phyloP scores from a whole-genome alignment of 2,888 invertebrate species.

The Macaria notata region DNA sequence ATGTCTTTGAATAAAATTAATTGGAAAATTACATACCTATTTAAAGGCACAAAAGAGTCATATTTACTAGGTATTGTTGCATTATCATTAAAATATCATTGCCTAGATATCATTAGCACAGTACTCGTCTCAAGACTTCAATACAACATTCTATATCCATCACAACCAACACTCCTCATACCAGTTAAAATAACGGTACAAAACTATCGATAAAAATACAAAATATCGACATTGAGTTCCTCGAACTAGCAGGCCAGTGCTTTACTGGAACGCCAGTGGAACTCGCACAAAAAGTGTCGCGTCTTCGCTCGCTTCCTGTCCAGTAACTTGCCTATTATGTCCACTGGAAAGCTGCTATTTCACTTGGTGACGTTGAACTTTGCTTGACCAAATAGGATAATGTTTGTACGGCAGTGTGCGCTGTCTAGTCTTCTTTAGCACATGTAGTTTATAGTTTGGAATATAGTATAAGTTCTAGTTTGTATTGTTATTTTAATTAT shows the following conservation, averaged over 20 bases:
- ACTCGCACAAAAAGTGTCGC: constrained; percentile 29
- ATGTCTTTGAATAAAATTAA: too few relatives aligned
- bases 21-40: too few relatives aligned
- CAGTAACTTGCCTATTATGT: constrained; percentile 33
- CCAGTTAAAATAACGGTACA: constrained; percentile 14
- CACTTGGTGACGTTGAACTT: constrained; percentile 9
- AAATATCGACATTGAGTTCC: constrained; percentile 24
- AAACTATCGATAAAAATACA: constrained; percentile 24
- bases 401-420: not conserved
- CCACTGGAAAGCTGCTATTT: constrained; percentile 31
- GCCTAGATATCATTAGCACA: too few relatives aligned
- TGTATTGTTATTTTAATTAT: too few relatives aligned
- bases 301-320: constrained; percentile 33
- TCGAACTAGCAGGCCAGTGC: constrained; percentile 30
- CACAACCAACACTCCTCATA: not conserved
- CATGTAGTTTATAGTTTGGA: too few relatives aligned
- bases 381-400: not conserved
- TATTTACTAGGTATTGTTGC: too few relatives aligned
- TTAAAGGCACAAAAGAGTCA: too few relatives aligned
- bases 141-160: not conserved
- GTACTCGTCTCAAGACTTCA: too few relatives aligned
- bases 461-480: too few relatives aligned
- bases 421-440: too few relatives aligned
- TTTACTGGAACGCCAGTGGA: constrained; percentile 27
- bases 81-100: too few relatives aligned